These are phyloP conservation scores for Eudasyphora cyanicolor DNA, from an alignment of 2,888 invertebrate species.

Conservation along the genomic window DNA sequence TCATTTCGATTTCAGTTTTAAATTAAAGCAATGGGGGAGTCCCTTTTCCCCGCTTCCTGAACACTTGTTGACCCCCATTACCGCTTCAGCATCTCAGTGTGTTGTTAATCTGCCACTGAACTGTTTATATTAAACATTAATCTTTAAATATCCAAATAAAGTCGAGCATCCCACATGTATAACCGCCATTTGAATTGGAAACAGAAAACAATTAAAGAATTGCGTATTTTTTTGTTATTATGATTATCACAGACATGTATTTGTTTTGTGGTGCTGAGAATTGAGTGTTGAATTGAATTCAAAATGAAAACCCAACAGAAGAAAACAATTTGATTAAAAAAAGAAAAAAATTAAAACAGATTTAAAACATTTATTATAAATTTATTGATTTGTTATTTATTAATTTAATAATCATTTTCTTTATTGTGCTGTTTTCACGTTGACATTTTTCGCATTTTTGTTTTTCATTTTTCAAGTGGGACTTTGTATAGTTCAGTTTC, in stretches of 20 bases:
- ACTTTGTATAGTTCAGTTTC: not conserved
- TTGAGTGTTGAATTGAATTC: not conserved
- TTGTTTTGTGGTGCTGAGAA: not conserved
- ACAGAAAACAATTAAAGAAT: conserved; percentile 34
- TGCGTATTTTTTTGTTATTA: not conserved
- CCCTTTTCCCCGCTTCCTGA: too few relatives aligned
- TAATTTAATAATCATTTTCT: conserved; percentile 35
- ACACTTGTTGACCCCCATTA: not conserved
- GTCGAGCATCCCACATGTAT: not conserved
- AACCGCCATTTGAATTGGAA: conserved; percentile 36
- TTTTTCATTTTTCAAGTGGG: not conserved
- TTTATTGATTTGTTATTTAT: conserved; percentile 42
- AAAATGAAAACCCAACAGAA: not conserved
- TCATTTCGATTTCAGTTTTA: too few relatives aligned
- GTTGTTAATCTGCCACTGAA: conserved; percentile 55
- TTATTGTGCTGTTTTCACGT: conserved; percentile 60
- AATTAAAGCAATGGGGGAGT: too few relatives aligned
- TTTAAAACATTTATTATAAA: conserved; percentile 59
- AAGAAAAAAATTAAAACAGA: conserved; percentile 40
- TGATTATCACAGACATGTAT: too few relatives aligned
- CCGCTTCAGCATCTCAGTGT: conserved; percentile 33
- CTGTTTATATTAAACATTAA: conserved; percentile 20
- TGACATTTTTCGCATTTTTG: conserved; percentile 33
- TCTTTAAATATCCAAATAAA: not conserved
- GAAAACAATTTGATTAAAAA: not conserved